Evolutionary conservation across 2,797 vertebrate genomes (phyloP).

Genomic region (Gallinago solitaria): DNA sequence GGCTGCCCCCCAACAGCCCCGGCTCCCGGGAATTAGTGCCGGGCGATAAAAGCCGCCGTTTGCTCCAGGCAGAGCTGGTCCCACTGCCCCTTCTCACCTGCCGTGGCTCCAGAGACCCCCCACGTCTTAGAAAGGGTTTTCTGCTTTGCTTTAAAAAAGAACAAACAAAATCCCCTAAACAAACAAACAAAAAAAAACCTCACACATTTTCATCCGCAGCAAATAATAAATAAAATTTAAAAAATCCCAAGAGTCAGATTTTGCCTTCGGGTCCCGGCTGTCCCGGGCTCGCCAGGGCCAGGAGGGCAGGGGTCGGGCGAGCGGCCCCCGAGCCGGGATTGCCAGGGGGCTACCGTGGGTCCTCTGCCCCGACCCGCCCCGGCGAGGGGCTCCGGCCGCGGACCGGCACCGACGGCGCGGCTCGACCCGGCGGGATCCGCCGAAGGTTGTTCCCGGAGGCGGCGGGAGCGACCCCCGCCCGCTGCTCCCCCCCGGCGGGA

Average conservation of each 20-base stretch:
- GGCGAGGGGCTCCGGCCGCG: background rate
- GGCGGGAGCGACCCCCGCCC: background rate
- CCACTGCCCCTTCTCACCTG: background rate
- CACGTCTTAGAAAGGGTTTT: fast-evolving
- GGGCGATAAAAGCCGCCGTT: background rate
- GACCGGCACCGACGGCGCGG: background rate
- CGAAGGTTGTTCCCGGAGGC: background rate
- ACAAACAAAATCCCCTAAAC: no score
- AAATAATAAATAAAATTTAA: background rate
- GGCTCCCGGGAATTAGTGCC: fast-evolving
- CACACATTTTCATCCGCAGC: background rate
- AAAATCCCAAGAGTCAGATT: background rate
- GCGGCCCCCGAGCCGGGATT: fast-evolving
- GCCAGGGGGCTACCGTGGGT: background rate
- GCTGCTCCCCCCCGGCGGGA: background rate
- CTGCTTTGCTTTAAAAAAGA: background rate
- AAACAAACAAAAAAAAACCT: no score
- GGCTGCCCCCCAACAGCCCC: fast-evolving
- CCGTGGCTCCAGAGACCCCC: background rate
- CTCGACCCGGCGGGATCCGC: background rate
- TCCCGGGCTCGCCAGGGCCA: background rate
- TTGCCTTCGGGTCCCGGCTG: background rate
- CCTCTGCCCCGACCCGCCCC: no score
- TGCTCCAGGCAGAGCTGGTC: background rate
- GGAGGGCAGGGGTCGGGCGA: background rate